phyloP scores from a whole-genome alignment of 2,797 vertebrate genomes.

The Apogon talboti region DNA sequence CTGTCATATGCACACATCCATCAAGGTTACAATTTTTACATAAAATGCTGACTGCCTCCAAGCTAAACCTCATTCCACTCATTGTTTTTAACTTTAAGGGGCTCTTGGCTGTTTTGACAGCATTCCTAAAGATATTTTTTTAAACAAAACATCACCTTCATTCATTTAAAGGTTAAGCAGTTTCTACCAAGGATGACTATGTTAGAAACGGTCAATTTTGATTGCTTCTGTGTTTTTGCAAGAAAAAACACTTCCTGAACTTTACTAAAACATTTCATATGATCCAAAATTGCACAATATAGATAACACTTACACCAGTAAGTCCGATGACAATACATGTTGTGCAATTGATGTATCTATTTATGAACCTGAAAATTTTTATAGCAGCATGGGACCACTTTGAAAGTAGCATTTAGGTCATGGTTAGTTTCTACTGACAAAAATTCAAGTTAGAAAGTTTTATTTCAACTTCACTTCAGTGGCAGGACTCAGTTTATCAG shows the following conservation, averaged over 20 bases:
- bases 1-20: slow-evolving; percentile 6
- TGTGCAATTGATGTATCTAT: background rate
- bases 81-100: background rate
- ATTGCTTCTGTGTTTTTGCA: slow-evolving; percentile 5
- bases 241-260: slow-evolving; percentile 9
- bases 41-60: slow-evolving; percentile 32
- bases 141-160: slow-evolving; percentile 16
- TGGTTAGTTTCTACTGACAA: background rate
- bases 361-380: background rate
- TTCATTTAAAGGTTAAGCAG: slow-evolving; percentile 17
- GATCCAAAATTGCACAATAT: slow-evolving; percentile 10
- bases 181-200: background rate
- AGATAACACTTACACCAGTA: background rate
- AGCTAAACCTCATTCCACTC: slow-evolving; percentile 52
- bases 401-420: background rate
- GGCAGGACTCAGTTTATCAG: too few species aligned
- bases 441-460: background rate
- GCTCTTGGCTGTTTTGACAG: slow-evolving; percentile 7
- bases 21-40: slow-evolving; percentile 29
- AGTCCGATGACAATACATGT: slow-evolving; percentile 2
- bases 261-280: background rate
- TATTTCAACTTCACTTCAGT: too few species aligned
- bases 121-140: background rate
- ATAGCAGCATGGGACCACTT: background rate
- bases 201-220: slow-evolving; percentile 5